Evolutionary conservation across 2,888 invertebrate genomes (phyloP).

Genomic region (Eurytoma californica): DNA sequence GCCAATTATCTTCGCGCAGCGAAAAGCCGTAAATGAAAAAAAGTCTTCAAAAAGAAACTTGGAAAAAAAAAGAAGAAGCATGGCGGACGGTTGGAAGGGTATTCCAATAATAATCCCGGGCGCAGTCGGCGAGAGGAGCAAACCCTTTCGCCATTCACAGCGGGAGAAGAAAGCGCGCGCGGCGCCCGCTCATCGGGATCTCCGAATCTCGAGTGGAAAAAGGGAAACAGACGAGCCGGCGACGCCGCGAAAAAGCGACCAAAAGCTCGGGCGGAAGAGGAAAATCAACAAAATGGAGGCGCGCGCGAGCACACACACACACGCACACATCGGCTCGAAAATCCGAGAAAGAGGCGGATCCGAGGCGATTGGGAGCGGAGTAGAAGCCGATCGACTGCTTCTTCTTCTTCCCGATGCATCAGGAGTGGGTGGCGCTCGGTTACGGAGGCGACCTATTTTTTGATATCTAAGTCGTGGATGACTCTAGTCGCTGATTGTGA

Average conservation of each 20-base stretch:
- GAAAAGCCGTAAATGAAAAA: not conserved
- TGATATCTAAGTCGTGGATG: not conserved
- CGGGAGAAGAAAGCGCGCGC: not conserved
- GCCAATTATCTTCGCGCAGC: not conserved
- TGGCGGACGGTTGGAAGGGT: not conserved
- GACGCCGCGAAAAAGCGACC: constrained; percentile 23
- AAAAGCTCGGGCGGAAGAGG: constrained; percentile 10
- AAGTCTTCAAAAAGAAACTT: not conserved
- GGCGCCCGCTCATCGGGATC: constrained; percentile 38
- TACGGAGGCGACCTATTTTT: not conserved
- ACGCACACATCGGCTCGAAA: not conserved
- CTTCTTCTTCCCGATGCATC: not conserved
- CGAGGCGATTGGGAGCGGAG: not conserved
- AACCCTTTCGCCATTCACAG: not conserved
- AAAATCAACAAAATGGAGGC: constrained; percentile 36
- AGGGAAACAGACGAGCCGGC: not conserved
- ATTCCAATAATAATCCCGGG: not conserved
- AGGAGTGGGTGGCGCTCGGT: not conserved
- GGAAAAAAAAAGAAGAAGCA: not conserved
- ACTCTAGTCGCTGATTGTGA: too few relatives aligned
- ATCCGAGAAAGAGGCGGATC: not conserved
- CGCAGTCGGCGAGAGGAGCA: not conserved
- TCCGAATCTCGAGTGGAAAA: constrained; percentile 23
- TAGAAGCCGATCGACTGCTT: not conserved
- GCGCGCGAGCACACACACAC: not conserved